Evolutionary conservation across 2,888 invertebrate species (phyloP).

Genomic region (Eristalis intricaria): DNA sequence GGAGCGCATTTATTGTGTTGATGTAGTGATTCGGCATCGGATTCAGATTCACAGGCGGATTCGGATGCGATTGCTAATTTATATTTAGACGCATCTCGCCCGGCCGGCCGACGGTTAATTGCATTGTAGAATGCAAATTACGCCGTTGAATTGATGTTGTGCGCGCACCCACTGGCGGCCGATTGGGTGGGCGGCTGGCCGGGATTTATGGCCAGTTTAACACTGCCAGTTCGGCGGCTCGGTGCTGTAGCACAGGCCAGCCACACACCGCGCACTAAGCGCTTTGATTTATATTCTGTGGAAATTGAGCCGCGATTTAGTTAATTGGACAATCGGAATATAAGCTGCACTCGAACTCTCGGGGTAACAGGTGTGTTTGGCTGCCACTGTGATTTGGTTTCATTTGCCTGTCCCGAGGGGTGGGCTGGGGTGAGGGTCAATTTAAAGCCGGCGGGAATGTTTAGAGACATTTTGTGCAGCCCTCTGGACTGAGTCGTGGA

Average conservation of each 20-base stretch:
- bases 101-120: constrained; percentile 62
- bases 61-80: constrained; percentile 71
- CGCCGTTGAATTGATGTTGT: constrained; percentile 60
- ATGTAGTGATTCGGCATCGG: constrained; percentile 43
- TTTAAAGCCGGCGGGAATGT: no score
- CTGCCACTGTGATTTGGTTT: neutral
- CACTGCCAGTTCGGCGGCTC: neutral
- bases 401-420: neutral
- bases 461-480: no score
- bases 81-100: constrained; percentile 68
- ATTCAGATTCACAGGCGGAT: constrained; percentile 37
- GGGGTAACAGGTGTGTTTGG: neutral
- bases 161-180: neutral
- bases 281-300: constrained; percentile 21
- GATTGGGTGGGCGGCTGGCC: neutral
- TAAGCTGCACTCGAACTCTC: neutral
- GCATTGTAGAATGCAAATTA: constrained; percentile 71
- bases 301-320: constrained; percentile 17
- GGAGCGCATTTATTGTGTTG: constrained; percentile 55
- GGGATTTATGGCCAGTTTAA: constrained; percentile 48
- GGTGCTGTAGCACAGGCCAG: neutral
- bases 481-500: no score
- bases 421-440: no score
- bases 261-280: neutral
- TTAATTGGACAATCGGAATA: neutral